Percentiles rank a stretch among this genome's conserved stretches.
Conservation (phyloP, 2,113 vertebrate species). For the Forbesichthys agassizii region DNA sequence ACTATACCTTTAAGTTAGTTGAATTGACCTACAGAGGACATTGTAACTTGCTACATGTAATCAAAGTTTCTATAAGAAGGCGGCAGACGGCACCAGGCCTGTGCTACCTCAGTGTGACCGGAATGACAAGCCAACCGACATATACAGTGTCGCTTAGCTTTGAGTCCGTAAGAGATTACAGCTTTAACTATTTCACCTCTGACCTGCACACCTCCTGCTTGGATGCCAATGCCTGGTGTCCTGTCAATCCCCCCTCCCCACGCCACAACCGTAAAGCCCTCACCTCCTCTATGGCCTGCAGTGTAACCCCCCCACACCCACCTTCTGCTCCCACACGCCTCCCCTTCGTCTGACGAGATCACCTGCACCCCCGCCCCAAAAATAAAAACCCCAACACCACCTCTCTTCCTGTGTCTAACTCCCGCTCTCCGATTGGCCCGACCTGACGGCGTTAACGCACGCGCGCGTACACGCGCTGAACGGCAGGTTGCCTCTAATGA, state of each 20-base stretch:
- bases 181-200: neutral
- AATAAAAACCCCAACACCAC: neutral
- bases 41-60: no score
- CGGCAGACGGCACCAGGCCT: no score
- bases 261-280: neutral
- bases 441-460: constrained; percentile 13
- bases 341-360: constrained; percentile 18
- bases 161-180: no score
- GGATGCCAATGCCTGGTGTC: neutral
- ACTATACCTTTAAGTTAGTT: no score
- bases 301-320: no score
- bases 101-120: no score
- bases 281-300: neutral
- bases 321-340: neutral
- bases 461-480: constrained; percentile 28
- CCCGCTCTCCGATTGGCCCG: constrained; percentile 19
- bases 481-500: constrained; percentile 91
- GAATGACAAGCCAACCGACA: no score
- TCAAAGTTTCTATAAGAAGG: no score
- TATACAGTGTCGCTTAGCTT: no score
- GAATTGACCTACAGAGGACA: no score
- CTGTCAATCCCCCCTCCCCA: neutral
- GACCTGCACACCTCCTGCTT: neutral
- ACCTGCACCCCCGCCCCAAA: constrained; percentile 8
- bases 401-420: constrained; percentile 13